A percentile compares a stretch with the other conserved stretches of the same genome.
These are phyloP conservation scores for Eulemur coronatus DNA, from an alignment of 2,797 vertebrate species.

Conservation along the genomic window DNA sequence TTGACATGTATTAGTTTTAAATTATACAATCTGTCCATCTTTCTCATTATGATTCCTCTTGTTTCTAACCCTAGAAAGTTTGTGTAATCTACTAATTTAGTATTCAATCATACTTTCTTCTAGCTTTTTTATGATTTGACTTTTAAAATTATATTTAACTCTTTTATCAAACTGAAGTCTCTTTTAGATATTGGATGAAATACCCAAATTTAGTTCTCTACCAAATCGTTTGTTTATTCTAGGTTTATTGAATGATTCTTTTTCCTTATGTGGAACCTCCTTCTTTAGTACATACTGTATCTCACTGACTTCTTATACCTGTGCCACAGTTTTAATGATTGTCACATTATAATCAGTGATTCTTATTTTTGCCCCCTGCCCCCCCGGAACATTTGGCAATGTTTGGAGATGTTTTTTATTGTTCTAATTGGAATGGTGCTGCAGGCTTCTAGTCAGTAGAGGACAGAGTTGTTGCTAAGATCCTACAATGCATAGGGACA, in stretches of 20 bases:
- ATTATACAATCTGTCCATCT: not conserved
- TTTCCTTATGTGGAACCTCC: not conserved
- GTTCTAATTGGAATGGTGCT: not conserved
- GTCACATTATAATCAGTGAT: slow-evolving; percentile 1
- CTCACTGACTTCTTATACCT: slow-evolving; percentile 1
- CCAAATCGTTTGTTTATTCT: not conserved
- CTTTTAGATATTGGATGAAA: slow-evolving; percentile 31
- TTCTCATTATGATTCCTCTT: slow-evolving; percentile 25
- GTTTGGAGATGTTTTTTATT: not conserved
- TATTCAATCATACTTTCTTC: slow-evolving; percentile 22
- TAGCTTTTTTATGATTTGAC: not conserved
- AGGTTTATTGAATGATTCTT: not conserved
- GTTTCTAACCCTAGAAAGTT: slow-evolving; percentile 12
- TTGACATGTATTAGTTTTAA: slow-evolving; percentile 11
- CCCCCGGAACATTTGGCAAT: not conserved
- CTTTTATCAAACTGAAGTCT: not conserved
- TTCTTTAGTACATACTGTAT: not conserved
- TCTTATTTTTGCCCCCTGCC: not conserved
- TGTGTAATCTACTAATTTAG: slow-evolving; percentile 15
- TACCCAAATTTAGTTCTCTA: slow-evolving; percentile 26
- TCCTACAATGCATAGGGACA: not conserved
- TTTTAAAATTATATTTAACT: slow-evolving; percentile 18
- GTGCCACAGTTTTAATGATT: not conserved
- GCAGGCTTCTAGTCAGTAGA: not conserved
- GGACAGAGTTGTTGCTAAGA: not conserved